A percentile compares a stretch with the other conserved stretches of the same genome.
These are phyloP conservation scores for Natrix natrix DNA, from an alignment of 2,797 vertebrate species.

Conservation along the genomic window DNA sequence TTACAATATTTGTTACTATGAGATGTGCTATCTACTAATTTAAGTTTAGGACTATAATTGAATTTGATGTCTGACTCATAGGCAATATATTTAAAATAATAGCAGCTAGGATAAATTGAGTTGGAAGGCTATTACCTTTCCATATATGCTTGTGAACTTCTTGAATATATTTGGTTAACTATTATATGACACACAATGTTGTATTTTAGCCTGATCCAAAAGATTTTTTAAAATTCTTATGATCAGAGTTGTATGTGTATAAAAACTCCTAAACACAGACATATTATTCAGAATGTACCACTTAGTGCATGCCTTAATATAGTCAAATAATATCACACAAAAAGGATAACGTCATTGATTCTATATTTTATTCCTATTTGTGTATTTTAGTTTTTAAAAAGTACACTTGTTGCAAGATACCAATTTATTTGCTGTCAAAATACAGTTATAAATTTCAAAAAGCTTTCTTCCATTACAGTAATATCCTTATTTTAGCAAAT, in stretches of 20 bases:
- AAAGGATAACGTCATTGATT: neutral
- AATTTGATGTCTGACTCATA: neutral
- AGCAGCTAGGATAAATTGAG: neutral
- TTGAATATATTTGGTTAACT: neutral
- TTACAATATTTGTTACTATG: neutral
- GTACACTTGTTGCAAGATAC: neutral
- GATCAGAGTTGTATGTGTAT: neutral
- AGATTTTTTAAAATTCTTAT: neutral
- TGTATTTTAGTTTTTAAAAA: neutral
- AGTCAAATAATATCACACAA: neutral
- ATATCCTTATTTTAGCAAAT: neutral
- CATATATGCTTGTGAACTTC: neutral
- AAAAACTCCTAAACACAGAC: neutral
- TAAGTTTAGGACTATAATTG: neutral
- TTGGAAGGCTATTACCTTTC: neutral
- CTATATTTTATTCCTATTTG: neutral
- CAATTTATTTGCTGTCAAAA: neutral
- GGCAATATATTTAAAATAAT: neutral
- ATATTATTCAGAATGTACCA: neutral
- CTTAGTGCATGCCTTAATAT: neutral
- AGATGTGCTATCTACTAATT: neutral
- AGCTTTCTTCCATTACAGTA: neutral
- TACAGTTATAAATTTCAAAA: neutral
- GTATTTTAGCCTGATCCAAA: neutral
- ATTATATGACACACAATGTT: neutral